These are phyloP conservation scores for Saiga tatarica DNA, from an alignment of 2,113 vertebrate species.

Conservation along the genomic window DNA sequence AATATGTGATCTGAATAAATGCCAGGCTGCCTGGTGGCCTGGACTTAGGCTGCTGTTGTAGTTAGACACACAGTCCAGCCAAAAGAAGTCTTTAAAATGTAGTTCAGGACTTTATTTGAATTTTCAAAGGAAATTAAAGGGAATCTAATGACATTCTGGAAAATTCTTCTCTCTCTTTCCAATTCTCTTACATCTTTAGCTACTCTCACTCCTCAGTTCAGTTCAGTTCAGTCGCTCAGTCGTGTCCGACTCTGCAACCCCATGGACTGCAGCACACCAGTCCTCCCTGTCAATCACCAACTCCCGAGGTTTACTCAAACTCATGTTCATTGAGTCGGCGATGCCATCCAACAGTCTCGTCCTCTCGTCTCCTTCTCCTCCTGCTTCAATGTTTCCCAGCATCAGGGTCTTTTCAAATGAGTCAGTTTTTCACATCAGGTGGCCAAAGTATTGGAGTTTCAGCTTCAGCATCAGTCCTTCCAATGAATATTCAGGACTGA, in stretches of 20 bases:
- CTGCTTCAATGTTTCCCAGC: not conserved
- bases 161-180: not conserved
- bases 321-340: not conserved
- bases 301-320: not conserved
- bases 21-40: not conserved
- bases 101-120: not conserved
- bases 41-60: not conserved
- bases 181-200: not conserved
- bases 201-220: not conserved
- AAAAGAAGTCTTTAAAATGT: not conserved
- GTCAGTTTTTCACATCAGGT: not conserved
- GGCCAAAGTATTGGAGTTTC: not conserved
- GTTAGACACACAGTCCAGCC: not conserved
- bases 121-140: not conserved
- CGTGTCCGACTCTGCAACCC: accelerated
- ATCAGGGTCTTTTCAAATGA: not conserved
- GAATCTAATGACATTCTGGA: not conserved
- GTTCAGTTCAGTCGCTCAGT: not conserved
- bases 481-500: not conserved
- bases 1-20: not conserved
- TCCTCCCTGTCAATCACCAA: not conserved
- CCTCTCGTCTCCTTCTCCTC: not conserved
- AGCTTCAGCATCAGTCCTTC: not conserved
- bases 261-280: not conserved
- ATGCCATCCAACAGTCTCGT: not conserved